Percentiles rank a stretch among this genome's conserved stretches.
phyloP scores from a whole-genome alignment of 2,113 vertebrate species.

The Tachycineta bicolor region DNA sequence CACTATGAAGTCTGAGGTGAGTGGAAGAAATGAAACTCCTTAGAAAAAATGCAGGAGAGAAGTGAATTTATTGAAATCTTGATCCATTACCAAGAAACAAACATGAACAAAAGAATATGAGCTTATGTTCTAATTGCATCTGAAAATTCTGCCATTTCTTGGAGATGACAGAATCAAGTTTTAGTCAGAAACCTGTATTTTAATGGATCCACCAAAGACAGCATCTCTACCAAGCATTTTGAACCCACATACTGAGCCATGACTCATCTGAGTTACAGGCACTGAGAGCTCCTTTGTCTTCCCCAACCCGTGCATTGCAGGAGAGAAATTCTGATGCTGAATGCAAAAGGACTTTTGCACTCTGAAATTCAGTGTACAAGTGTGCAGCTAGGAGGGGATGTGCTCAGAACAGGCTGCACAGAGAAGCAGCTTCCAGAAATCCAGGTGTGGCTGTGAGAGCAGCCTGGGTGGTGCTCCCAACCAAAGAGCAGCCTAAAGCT shows the following conservation, averaged over 20 bases:
- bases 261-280: background rate
- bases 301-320: background rate
- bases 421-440: background rate
- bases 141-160: background rate
- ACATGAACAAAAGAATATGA: background rate
- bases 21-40: background rate
- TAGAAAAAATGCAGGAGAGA: background rate
- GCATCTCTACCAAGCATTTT: background rate
- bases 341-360: background rate
- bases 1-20: background rate
- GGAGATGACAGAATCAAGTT: background rate
- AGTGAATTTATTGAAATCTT: background rate
- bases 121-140: background rate
- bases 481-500: background rate
- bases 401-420: background rate
- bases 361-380: accelerated
- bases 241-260: background rate
- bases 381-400: background rate
- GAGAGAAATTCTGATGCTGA: background rate
- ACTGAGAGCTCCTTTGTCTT: background rate
- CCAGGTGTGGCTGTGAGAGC: background rate
- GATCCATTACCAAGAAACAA: background rate
- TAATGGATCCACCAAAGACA: background rate
- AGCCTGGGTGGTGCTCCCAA: background rate
- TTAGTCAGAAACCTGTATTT: background rate